Evolutionary conservation across 2,888 invertebrate species (phyloP).

Genomic region (Lasioglossum calceatum): DNA sequence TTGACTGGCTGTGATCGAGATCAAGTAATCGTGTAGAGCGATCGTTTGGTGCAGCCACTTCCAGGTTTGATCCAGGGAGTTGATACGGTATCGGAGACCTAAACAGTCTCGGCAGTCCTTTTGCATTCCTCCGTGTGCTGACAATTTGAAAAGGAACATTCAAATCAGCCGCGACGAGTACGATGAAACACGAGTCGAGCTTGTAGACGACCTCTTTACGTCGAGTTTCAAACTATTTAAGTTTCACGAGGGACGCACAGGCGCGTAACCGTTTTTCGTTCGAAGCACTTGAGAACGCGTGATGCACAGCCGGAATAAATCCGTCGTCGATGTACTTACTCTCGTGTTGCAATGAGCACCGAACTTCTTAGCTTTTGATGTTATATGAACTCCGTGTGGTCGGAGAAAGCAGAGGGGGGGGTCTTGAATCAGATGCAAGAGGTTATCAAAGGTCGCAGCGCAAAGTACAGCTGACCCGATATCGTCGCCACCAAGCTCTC

Average conservation of each 20-base stretch:
- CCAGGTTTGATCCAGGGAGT: constrained; percentile 96
- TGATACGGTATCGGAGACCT: constrained; percentile 95
- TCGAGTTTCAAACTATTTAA: neutral
- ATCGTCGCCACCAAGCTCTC: constrained; percentile 45
- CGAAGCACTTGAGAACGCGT: constrained; percentile 1
- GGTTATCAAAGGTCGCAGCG: constrained; percentile 82
- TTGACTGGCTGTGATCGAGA: constrained; percentile 91
- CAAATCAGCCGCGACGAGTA: constrained; percentile 65
- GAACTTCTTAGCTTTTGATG: constrained; percentile 56
- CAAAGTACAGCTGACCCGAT: constrained; percentile 82
- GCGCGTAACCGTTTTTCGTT: neutral
- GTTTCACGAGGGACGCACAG: neutral
- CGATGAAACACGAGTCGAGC: neutral
- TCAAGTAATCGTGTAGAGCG: constrained; percentile 94
- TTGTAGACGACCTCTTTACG: constrained; percentile 23
- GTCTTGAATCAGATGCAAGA: constrained; percentile 58
- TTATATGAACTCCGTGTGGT: constrained; percentile 66
- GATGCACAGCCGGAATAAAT: neutral
- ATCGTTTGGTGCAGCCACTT: constrained; percentile 97
- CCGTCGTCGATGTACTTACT: constrained; percentile 33
- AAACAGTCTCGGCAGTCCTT: constrained; percentile 93
- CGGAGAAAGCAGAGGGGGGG: constrained; percentile 56
- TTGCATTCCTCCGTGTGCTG: constrained; percentile 85
- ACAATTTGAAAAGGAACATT: constrained; percentile 76
- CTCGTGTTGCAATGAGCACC: constrained; percentile 43